Evolutionary conservation across 2,797 vertebrate genomes (phyloP).

Genomic region (Dermochelys coriacea): DNA sequence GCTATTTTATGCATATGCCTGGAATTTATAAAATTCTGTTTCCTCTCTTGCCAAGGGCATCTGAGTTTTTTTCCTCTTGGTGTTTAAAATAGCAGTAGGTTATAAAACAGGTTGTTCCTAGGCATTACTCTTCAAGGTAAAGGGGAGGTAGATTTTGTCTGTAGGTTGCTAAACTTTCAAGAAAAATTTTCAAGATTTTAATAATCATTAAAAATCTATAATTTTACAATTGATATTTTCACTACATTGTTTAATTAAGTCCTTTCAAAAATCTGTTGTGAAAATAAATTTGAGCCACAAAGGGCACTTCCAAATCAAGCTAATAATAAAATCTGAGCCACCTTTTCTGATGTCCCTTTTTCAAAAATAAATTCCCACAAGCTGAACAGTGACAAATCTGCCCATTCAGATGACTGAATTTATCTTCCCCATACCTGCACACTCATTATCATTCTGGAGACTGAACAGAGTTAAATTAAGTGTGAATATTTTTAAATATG

Average conservation of each 20-base stretch:
- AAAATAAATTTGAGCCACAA: conserved; percentile 13
- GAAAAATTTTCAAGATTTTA: background rate
- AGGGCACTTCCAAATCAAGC: background rate
- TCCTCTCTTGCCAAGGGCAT: background rate
- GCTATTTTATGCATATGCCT: background rate
- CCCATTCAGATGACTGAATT: conserved; percentile 25
- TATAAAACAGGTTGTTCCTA: background rate
- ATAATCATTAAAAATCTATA: background rate
- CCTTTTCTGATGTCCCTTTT: background rate
- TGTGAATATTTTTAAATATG: conserved; percentile 54
- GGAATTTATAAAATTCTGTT: background rate
- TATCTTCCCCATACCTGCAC: conserved; percentile 23
- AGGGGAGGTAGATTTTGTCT: background rate
- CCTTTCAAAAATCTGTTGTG: background rate
- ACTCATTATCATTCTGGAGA: conserved; percentile 12
- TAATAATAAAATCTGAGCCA: conserved; percentile 2
- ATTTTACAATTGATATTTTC: background rate
- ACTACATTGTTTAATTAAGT: background rate
- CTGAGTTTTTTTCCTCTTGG: background rate
- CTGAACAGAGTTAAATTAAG: conserved; percentile 53
- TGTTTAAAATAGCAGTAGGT: background rate
- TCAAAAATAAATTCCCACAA: background rate
- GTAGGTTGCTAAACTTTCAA: background rate
- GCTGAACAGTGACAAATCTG: background rate
- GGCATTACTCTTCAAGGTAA: background rate